phyloP scores from a whole-genome alignment of 1,140 invertebrate species.

The Caerostris extrusa region DNA sequence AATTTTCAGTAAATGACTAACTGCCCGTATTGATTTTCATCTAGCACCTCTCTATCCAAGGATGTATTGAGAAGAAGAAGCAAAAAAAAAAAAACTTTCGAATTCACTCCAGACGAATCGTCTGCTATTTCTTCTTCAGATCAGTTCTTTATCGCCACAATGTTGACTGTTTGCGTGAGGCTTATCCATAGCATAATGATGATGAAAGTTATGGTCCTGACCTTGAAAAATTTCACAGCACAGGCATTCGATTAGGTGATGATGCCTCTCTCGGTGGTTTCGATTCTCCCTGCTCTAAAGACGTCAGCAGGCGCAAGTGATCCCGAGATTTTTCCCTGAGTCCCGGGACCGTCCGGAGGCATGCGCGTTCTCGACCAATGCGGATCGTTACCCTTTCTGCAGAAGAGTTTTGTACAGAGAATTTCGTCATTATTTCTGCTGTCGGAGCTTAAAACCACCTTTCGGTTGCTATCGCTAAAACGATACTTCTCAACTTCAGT shows the following conservation, averaged over 20 bases:
- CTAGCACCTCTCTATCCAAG: neutral
- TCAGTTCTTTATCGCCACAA: too few relatives aligned
- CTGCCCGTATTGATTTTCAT: slow-evolving; percentile 51
- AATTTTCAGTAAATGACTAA: neutral
- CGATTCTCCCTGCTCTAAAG: slow-evolving; percentile 20
- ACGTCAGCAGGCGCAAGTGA: slow-evolving; percentile 22
- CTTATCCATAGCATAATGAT: neutral
- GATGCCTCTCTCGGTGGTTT: neutral
- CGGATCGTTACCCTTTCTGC: slow-evolving; percentile 50
- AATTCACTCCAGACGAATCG: neutral
- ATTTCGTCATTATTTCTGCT: neutral
- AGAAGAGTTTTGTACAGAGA: slow-evolving; percentile 16
- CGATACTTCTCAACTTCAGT: neutral
- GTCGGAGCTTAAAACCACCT: neutral
- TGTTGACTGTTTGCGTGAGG: too few relatives aligned
- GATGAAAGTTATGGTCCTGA: neutral
- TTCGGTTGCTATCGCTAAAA: neutral
- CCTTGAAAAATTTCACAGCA: slow-evolving; percentile 35
- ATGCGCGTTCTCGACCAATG: slow-evolving; percentile 62
- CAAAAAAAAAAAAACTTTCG: too few relatives aligned
- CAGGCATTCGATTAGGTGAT: neutral
- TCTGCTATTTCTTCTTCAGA: neutral
- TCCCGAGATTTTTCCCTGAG: slow-evolving; percentile 51
- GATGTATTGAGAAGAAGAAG: slow-evolving; percentile 20
- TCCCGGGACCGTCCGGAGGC: slow-evolving; percentile 33